phyloP scores from a whole-genome alignment of 2,113 vertebrate genomes.

The Scytalopus superciliaris region DNA sequence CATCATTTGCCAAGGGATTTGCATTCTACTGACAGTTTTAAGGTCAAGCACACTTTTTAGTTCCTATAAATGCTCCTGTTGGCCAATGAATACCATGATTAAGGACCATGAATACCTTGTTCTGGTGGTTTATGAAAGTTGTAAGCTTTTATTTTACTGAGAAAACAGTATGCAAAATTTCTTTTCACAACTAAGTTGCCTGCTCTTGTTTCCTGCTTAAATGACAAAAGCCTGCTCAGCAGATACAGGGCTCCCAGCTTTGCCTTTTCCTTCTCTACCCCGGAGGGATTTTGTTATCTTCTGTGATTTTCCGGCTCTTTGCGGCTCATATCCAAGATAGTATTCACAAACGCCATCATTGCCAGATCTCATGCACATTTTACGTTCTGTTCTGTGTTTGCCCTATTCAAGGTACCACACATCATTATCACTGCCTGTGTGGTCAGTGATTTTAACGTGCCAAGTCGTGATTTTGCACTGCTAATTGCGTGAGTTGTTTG shows the following conservation, averaged over 20 bases:
- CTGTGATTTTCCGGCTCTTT: background rate
- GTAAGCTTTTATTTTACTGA: background rate
- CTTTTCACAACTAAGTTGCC: background rate
- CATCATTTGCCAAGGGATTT: background rate
- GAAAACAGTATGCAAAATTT: background rate
- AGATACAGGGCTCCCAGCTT: background rate
- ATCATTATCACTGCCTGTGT: background rate
- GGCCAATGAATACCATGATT: background rate
- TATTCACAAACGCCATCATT: background rate
- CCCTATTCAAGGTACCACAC: background rate
- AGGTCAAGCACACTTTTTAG: background rate
- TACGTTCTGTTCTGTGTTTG: background rate
- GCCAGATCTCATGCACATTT: background rate
- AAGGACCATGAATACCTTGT: background rate
- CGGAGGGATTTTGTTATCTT: background rate
- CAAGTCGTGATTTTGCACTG: background rate
- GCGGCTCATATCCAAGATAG: accelerated
- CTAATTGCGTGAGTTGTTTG: background rate
- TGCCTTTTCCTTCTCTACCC: background rate
- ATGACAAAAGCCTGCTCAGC: background rate
- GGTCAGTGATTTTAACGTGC: background rate
- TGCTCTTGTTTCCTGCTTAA: background rate
- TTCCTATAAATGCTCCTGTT: background rate
- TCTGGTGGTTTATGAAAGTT: background rate
- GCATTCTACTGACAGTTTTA: background rate